These are phyloP conservation scores for Orbicella faveolata DNA, from an alignment of 64 coral and sea anemone genomes.

Conservation along the genomic window DNA sequence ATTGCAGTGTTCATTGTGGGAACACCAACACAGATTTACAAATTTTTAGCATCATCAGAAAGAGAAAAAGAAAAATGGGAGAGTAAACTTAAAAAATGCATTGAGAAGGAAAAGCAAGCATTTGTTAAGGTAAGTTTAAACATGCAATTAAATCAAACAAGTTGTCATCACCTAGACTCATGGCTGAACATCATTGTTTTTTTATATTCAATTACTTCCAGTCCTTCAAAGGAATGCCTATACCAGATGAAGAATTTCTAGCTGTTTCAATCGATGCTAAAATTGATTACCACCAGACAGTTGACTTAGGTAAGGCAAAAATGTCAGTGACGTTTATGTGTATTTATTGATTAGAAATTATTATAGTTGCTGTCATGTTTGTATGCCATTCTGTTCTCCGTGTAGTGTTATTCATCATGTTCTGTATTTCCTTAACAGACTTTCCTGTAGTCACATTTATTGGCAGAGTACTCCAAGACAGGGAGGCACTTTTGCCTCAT, in stretches of 20 bases:
- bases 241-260: constrained; percentile 80
- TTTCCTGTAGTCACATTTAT: no score
- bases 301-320: constrained; percentile 61
- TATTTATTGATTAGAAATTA: background rate
- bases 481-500: no score
- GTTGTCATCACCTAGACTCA: background rate
- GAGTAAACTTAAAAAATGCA: constrained; percentile 67
- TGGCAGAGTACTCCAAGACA: no score
- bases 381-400: no score
- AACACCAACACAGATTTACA: constrained; percentile 85
- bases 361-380: background rate
- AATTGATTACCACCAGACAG: constrained; percentile 68
- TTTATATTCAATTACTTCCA: constrained; percentile 11
- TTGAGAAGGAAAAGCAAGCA: constrained; percentile 73
- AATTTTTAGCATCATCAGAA: constrained; percentile 76
- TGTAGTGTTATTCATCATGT: no score
- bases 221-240: constrained; percentile 75
- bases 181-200: background rate
- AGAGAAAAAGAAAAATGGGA: constrained; percentile 82
- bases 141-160: background rate
- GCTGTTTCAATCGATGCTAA: constrained; percentile 82
- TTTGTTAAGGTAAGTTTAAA: constrained; percentile 64
- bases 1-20: constrained; percentile 89
- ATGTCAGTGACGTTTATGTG: no score
- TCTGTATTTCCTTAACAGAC: no score